Conservation (phyloP, 2,113 vertebrate genomes). For the Oplegnathus fasciatus region DNA sequence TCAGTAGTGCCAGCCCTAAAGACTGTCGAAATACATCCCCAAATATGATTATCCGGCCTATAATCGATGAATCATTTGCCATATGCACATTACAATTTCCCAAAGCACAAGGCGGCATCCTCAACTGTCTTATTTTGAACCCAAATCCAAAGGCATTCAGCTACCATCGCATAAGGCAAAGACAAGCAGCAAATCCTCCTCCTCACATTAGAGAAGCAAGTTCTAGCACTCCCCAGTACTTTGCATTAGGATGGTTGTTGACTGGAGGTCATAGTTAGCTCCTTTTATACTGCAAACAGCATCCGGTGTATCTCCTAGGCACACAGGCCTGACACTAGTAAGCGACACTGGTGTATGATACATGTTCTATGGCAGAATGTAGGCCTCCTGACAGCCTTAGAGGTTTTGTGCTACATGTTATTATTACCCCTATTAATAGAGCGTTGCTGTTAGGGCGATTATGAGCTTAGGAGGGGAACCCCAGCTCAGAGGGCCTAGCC, state of each 20-base stretch:
- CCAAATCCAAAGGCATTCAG: background rate
- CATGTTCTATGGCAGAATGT: slow-evolving; percentile 7
- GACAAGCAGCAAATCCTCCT: background rate
- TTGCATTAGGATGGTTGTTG: background rate
- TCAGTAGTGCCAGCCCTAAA: background rate
- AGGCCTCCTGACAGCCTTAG: slow-evolving; percentile 18
- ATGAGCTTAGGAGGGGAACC: slow-evolving; percentile 62
- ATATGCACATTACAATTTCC: background rate
- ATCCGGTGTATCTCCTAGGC: background rate
- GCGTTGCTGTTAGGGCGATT: slow-evolving; percentile 55
- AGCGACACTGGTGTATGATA: background rate
- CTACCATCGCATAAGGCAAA: background rate
- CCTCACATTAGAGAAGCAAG: background rate
- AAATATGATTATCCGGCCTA: background rate
- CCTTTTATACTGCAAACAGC: background rate
- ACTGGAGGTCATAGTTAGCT: background rate
- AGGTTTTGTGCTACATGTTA: slow-evolving; percentile 27
- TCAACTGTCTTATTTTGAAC: background rate
- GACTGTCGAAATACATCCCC: background rate
- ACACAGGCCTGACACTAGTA: background rate
- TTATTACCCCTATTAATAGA: slow-evolving; percentile 60
- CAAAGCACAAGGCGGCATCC: background rate
- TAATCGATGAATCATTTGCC: background rate
- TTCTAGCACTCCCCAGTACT: background rate
- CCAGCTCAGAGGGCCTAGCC: slow-evolving; percentile 58